phyloP scores from a whole-genome alignment of 2,888 invertebrate genomes.

The Microplitis deprimator region DNA sequence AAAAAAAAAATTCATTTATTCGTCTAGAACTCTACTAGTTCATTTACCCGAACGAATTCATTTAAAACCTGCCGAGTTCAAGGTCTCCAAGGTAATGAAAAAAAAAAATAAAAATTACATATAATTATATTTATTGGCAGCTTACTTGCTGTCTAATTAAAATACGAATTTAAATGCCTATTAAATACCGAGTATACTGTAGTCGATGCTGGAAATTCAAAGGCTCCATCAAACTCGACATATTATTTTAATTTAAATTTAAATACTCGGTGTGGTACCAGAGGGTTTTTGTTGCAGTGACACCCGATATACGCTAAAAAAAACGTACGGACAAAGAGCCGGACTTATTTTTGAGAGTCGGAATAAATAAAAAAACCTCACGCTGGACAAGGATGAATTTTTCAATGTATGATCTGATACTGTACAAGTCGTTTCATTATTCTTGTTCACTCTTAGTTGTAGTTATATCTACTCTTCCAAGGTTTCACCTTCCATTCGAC shows the following conservation, averaged over 20 bases:
- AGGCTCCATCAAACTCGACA: too few relatives aligned
- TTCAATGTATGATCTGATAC: background rate
- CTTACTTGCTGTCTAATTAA: too few relatives aligned
- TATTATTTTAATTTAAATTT: too few relatives aligned
- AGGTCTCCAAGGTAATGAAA: background rate
- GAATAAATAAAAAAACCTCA: background rate
- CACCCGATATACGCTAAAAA: background rate
- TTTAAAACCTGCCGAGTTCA: background rate
- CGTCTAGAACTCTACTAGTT: background rate
- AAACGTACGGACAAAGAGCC: background rate
- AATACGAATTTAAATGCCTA: too few relatives aligned
- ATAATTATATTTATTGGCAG: too few relatives aligned
- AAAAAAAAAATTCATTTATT: background rate
- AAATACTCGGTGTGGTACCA: background rate
- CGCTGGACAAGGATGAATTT: conserved; percentile 2
- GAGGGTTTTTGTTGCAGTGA: background rate
- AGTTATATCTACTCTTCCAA: conserved; percentile 4
- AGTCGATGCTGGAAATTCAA: background rate
- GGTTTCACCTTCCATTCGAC: conserved; percentile 9
- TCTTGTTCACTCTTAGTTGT: background rate
- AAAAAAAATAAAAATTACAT: background rate
- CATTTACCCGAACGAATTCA: background rate
- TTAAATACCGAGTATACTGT: background rate
- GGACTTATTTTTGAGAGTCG: background rate
- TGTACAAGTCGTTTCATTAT: background rate